phyloP scores from a whole-genome alignment of 2,113 vertebrate species.

The Strix uralensis region DNA sequence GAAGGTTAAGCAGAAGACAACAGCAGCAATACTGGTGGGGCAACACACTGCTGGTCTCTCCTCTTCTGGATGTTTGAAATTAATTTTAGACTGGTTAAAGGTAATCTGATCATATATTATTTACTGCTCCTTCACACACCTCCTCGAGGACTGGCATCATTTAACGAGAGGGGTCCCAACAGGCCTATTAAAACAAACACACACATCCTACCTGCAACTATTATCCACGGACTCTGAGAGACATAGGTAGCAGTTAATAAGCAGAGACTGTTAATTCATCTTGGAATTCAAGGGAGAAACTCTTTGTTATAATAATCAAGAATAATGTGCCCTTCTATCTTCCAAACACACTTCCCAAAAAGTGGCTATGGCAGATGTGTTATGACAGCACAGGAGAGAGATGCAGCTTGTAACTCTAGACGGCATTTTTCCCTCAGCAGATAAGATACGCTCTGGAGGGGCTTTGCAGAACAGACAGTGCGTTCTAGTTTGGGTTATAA shows the following conservation, averaged over 20 bases:
- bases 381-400: background rate
- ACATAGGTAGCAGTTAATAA: background rate
- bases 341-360: background rate
- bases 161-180: background rate
- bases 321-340: slow-evolving; percentile 10
- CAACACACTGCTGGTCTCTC: background rate
- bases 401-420: background rate
- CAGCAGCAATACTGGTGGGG: background rate
- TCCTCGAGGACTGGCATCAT: background rate
- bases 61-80: background rate
- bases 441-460: background rate
- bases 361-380: background rate
- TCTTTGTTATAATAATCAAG: background rate
- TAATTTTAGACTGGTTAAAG: background rate
- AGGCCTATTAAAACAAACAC: slow-evolving; percentile 15
- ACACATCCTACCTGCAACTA: background rate
- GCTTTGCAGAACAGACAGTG: background rate
- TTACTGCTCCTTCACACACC: background rate
- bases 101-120: background rate
- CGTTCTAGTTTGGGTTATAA: background rate
- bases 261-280: slow-evolving; percentile 10
- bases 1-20: background rate
- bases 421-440: background rate
- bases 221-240: background rate
- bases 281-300: background rate